phyloP scores from a whole-genome alignment of 2,888 invertebrate genomes.

The Stenchaetothrips biformis region DNA sequence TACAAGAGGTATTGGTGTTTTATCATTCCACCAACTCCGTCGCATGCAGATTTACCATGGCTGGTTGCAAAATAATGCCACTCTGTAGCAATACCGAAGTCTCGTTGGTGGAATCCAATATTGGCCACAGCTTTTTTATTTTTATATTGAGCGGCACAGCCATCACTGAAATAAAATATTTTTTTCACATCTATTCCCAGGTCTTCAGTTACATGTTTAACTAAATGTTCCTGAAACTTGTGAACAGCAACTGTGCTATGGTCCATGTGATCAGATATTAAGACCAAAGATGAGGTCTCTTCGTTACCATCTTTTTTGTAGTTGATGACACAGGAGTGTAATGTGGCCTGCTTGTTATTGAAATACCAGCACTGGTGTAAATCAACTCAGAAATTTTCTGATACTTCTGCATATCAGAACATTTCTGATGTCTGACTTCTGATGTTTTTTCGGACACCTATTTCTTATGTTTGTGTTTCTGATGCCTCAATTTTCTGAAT shows the following conservation, averaged over 20 bases:
- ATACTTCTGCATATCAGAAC: too few relatives aligned
- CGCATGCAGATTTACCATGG: constrained; percentile 32
- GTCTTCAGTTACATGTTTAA: not conserved
- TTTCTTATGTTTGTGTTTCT: too few relatives aligned
- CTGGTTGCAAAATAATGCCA: constrained; percentile 31
- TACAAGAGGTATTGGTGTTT: constrained; percentile 21
- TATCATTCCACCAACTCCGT: constrained; percentile 34
- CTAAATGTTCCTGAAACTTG: not conserved
- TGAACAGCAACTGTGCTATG: not conserved
- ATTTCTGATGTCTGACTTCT: too few relatives aligned
- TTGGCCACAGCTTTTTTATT: not conserved
- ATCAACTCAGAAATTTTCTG: too few relatives aligned
- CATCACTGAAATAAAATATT: not conserved
- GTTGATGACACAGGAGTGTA: not conserved
- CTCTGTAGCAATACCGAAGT: constrained; percentile 27
- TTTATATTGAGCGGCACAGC: not conserved
- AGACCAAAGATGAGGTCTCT: not conserved
- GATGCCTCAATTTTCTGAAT: too few relatives aligned
- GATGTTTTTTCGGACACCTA: too few relatives aligned
- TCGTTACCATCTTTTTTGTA: not conserved
- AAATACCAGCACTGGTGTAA: too few relatives aligned
- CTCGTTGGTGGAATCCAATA: not conserved
- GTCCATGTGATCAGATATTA: too few relatives aligned
- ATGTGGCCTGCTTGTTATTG: not conserved
- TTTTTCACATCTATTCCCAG: not conserved